These are phyloP conservation scores for Platycercus adscitus DNA, from an alignment of 2,113 vertebrate genomes.

Conservation along the genomic window DNA sequence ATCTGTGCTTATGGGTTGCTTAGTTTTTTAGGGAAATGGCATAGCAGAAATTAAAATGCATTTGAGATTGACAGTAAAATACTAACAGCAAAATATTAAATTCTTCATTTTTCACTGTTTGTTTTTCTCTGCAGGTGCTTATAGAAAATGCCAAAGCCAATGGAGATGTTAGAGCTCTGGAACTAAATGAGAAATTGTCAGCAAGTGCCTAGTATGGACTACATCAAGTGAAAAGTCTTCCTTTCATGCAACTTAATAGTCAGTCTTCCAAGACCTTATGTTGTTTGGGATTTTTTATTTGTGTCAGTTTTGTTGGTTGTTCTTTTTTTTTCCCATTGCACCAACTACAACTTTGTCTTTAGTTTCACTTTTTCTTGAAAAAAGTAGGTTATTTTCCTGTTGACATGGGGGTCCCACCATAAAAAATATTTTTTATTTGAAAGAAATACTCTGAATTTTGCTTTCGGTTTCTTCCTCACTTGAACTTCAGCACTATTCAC, in stretches of 20 bases:
- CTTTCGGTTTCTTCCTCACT: neutral
- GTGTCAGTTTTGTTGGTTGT: neutral
- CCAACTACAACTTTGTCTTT: neutral
- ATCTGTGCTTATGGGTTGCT: neutral
- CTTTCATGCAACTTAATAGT: neutral
- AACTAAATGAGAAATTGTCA: slow-evolving; percentile 82
- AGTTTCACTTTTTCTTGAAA: neutral
- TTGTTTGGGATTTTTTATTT: neutral
- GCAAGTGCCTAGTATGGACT: slow-evolving; percentile 62
- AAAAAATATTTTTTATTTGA: neutral
- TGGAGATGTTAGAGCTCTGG: slow-evolving; percentile 80
- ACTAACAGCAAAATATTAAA: neutral
- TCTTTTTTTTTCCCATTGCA: neutral
- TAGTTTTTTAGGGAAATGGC: neutral
- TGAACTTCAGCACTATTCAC: fast-evolving
- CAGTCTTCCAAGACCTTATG: neutral
- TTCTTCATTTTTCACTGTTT: neutral
- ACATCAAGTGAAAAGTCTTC: neutral
- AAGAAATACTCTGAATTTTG: neutral
- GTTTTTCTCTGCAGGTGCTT: slow-evolving; percentile 80
- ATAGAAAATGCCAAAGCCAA: slow-evolving; percentile 83
- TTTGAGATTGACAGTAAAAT: neutral
- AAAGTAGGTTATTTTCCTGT: neutral
- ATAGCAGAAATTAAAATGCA: neutral
- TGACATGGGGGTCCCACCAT: neutral